phyloP scores from a whole-genome alignment of 2,797 vertebrate genomes.

The Salarias fasciatus region DNA sequence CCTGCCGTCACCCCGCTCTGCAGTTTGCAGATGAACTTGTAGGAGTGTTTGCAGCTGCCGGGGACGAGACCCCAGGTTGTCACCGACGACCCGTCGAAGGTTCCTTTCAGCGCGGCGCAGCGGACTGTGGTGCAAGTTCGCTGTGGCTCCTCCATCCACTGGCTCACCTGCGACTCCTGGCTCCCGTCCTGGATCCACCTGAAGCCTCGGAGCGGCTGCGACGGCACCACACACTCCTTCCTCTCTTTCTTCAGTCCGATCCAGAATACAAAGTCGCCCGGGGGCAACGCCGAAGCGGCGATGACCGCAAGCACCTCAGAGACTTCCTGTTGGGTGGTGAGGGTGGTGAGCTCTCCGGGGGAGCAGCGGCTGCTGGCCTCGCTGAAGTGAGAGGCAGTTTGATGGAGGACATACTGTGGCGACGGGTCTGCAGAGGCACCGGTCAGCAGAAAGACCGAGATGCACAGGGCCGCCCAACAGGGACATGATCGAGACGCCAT shows the following conservation, averaged over 20 bases:
- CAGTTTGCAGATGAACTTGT: conserved; percentile 84
- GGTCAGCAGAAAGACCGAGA: conserved; percentile 31
- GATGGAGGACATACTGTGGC: conserved; percentile 28
- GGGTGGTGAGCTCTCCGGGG: conserved; percentile 74
- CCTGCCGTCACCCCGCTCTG: neutral
- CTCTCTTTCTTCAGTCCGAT: conserved; percentile 80
- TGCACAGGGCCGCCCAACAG: conserved; percentile 53
- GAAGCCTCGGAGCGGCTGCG: conserved; percentile 83
- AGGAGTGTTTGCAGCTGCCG: conserved; percentile 53
- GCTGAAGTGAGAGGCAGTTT: conserved; percentile 23
- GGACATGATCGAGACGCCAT: conserved; percentile 30
- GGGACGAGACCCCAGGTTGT: conserved; percentile 75
- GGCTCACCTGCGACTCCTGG: conserved; percentile 22
- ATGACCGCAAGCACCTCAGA: conserved; percentile 58
- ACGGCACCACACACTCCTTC: conserved; percentile 63
- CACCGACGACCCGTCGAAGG: accelerated
- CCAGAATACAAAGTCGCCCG: conserved; percentile 71
- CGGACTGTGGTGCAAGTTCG: conserved; percentile 67
- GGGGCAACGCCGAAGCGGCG: accelerated
- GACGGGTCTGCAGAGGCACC: neutral
- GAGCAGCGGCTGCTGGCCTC: conserved; percentile 48
- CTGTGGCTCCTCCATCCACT: conserved; percentile 79
- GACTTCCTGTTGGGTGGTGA: conserved; percentile 68
- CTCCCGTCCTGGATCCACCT: conserved; percentile 74
- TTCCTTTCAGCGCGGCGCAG: conserved; percentile 78